These are phyloP conservation scores for Pharmacophagus antenor DNA, from an alignment of 2,888 invertebrate species.

Conservation along the genomic window DNA sequence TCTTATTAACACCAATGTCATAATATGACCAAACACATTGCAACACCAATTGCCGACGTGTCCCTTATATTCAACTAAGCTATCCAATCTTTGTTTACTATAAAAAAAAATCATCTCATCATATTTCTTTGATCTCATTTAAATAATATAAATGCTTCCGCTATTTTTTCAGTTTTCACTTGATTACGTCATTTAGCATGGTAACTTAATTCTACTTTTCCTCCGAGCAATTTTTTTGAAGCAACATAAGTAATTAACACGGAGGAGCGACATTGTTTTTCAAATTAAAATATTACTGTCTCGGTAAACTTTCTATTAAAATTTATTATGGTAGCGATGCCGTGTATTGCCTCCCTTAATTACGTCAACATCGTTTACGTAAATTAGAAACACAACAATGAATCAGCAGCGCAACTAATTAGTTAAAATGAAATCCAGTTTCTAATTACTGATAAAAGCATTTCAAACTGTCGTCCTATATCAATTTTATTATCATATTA, in stretches of 20 bases:
- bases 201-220: background rate
- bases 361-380: background rate
- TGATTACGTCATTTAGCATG: constrained; percentile 2
- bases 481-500: too few relatives aligned
- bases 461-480: background rate
- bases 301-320: background rate
- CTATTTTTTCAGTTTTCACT: background rate
- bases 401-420: background rate
- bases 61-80: too few relatives aligned
- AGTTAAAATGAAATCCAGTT: background rate
- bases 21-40: too few relatives aligned
- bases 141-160: background rate
- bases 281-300: background rate
- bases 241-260: background rate
- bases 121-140: background rate
- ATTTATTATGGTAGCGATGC: background rate
- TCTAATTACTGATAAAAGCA: background rate
- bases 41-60: too few relatives aligned
- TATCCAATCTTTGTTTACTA: too few relatives aligned
- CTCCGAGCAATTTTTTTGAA: background rate
- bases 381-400: constrained; percentile 10
- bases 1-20: too few relatives aligned
- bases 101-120: background rate
- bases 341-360: background rate
- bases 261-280: background rate